Base-by-base conservation (phyloP, 2,113 vertebrate species). In the Nannobrachium achirus region DNA sequence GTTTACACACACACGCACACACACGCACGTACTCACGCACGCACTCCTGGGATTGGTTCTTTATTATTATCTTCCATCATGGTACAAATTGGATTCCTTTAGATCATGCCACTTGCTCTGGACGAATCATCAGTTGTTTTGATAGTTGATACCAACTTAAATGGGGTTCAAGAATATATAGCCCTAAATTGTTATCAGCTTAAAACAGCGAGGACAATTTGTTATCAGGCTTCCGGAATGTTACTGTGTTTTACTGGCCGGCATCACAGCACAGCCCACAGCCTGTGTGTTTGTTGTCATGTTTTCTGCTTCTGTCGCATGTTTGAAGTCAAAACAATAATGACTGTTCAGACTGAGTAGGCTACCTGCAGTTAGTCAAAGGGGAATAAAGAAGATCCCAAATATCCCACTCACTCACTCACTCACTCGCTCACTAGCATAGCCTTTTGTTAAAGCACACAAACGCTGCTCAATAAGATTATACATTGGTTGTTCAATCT, bases 241-340 rank as follows among this genome's bases (percentile, higher is more conserved):
- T 67, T 57, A 56, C 39, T 59, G 39, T 69, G 53, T 63, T 41
- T 40, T 55, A 61, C 44, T 41, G 60, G 25, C 51, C 70, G 62
- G 73, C 65, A 83, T 58, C 62, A 10, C 7, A 42, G 16, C 58
- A 16, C 25, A 56, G 38, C 39, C 59, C 60, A 73, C 60, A 71
- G 62, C 51, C 57, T 68, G 50, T 44, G 48, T 86, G 76, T 79
- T 84, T 88, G 70, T 79, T 85, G 72, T 80, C 55, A 18, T 66
- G 68, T 63, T 56, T 64, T 41, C 38, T n/a, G 44, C 46, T 13
- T 72, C 80, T 74, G 84, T 75, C 46, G 19, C 71, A 69, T 86
- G 86, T 86, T 89, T 88, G 60, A 62, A 84, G 71, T 85, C 79
- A 84, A 84, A 86, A 86, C 82, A 89, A 82, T 83, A 18, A 16